Evolutionary conservation across 2,797 vertebrate genomes (phyloP).

Genomic region (Pseudochirops corinnae): DNA sequence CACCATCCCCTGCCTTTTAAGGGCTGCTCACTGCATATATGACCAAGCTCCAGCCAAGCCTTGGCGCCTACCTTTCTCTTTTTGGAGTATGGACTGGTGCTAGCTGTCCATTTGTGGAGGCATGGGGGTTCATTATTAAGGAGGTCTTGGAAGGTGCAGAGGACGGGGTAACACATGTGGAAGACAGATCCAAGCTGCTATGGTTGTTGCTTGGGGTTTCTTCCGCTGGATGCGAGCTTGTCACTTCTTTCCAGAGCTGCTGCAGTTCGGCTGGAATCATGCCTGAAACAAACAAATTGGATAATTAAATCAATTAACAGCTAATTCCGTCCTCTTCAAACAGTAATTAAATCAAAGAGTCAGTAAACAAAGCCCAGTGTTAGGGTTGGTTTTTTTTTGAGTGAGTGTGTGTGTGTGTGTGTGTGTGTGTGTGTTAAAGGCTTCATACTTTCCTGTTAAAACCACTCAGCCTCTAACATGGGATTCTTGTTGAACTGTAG

Average conservation of each 20-base stretch:
- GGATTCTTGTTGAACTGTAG: background rate
- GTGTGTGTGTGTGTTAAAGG: conserved; percentile 76
- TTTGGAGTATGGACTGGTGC: conserved; percentile 92
- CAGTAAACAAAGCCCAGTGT: conserved; percentile 97
- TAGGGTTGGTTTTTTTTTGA: conserved; percentile 87
- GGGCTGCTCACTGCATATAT: background rate
- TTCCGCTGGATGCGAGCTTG: conserved; percentile 91
- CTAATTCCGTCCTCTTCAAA: conserved; percentile 96
- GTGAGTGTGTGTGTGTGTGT: conserved; percentile 82
- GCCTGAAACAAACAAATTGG: conserved; percentile 99
- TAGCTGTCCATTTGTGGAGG: conserved; percentile 96
- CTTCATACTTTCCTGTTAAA: conserved; percentile 18
- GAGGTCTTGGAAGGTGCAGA: conserved; percentile 93
- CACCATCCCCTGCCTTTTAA: conserved; percentile 40
- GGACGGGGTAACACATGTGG: conserved; percentile 89
- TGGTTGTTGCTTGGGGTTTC: conserved; percentile 94
- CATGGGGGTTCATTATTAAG: conserved; percentile 93
- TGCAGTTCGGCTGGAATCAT: conserved; percentile 99
- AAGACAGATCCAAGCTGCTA: conserved; percentile 95
- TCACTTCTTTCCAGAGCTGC: conserved; percentile 99
- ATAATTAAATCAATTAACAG: conserved; percentile 99
- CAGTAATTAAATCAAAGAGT: conserved; percentile 98
- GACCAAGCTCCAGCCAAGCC: background rate
- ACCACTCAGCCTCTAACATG: conserved; percentile 32
- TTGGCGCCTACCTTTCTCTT: conserved; percentile 91